phyloP scores from a whole-genome alignment of 2,113 vertebrate species.

The Tragelaphus scriptus region DNA sequence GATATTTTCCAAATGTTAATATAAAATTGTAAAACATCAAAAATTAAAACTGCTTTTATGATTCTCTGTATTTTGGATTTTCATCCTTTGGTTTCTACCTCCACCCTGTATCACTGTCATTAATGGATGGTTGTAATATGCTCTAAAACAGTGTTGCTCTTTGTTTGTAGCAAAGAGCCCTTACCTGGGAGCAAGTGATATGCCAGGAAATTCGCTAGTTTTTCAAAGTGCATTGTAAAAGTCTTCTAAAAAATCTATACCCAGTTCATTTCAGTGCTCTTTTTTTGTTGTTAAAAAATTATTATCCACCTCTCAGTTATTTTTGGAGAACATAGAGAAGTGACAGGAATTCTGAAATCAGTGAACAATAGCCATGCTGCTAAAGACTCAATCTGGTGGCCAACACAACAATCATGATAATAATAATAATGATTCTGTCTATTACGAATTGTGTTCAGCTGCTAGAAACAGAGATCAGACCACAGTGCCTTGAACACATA shows the following conservation, averaged over 20 bases:
- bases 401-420: neutral
- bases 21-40: neutral
- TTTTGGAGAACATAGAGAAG: neutral
- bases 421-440: neutral
- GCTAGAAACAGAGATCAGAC: neutral
- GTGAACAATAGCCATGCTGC: neutral
- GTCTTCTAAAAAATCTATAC: neutral
- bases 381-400: neutral
- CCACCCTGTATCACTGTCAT: neutral
- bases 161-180: neutral
- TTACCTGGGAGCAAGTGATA: neutral
- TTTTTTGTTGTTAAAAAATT: neutral
- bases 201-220: neutral
- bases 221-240: neutral
- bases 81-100: neutral
- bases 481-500: neutral
- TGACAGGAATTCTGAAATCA: conserved; percentile 24
- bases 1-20: neutral
- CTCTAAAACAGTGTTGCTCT: neutral
- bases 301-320: neutral
- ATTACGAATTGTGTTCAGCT: neutral
- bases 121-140: neutral
- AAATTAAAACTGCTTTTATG: neutral
- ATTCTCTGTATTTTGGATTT: neutral
- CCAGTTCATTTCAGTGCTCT: neutral